A percentile compares a stretch with the other conserved stretches of the same genome.
These are phyloP conservation scores for Scolopax mira DNA, from an alignment of 2,113 vertebrate species.

Conservation along the genomic window DNA sequence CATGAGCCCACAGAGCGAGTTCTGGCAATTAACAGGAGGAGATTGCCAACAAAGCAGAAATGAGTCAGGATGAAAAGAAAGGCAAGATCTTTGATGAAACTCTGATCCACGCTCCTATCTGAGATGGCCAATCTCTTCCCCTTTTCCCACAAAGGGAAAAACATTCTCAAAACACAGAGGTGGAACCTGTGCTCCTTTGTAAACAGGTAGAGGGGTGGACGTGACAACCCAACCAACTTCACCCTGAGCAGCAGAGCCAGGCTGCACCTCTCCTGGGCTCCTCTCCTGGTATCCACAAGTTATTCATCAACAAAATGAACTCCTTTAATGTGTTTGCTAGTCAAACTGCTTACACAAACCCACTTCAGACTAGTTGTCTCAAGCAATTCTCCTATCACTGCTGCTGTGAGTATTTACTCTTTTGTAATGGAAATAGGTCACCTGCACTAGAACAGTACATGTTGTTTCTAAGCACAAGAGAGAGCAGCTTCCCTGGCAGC, in stretches of 20 bases:
- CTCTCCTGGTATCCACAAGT: neutral
- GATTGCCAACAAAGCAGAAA: neutral
- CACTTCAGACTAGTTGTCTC: neutral
- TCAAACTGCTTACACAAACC: neutral
- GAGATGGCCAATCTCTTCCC: neutral
- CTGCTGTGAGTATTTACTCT: neutral
- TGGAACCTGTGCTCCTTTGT: neutral
- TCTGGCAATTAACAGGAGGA: neutral
- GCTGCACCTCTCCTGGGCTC: neutral
- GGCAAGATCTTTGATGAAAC: neutral
- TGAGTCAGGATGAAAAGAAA: neutral
- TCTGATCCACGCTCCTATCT: neutral
- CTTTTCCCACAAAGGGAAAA: neutral
- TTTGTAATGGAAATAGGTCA: slow-evolving; percentile 18
- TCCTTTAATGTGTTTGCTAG: neutral
- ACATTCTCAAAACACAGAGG: rapidly evolving
- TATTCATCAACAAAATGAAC: neutral
- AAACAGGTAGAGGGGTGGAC: neutral
- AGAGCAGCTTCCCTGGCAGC: neutral
- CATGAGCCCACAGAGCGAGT: neutral
- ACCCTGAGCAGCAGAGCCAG: neutral
- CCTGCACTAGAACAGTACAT: neutral
- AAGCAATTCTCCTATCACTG: neutral
- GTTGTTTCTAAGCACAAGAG: neutral
- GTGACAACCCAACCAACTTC: neutral